phyloP scores from a whole-genome alignment of 2,888 invertebrate genomes.

The Pristionchus fissidentatus region DNA sequence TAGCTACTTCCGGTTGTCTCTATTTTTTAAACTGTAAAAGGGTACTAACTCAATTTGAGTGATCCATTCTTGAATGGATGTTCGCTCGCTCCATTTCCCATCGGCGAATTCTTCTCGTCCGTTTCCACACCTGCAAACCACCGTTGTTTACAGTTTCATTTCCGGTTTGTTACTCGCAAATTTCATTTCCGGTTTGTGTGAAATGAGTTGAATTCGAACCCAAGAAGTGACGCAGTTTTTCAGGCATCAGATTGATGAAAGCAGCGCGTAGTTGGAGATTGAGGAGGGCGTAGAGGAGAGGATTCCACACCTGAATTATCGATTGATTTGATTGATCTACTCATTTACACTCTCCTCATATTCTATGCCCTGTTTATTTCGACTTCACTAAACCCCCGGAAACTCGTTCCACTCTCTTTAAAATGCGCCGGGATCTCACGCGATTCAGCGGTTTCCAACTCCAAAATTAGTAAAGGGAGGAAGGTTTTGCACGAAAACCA shows the following conservation, averaged over 20 bases:
- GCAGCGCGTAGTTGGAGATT: slow-evolving; percentile 73
- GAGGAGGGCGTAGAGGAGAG: slow-evolving; percentile 71
- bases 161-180: background rate
- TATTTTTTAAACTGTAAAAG: too few relatives aligned
- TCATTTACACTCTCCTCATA: too few relatives aligned
- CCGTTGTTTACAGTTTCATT: background rate
- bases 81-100: slow-evolving; percentile 3
- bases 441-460: too few relatives aligned
- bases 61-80: slow-evolving; percentile 43
- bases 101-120: slow-evolving; percentile 35
- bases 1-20: too few relatives aligned
- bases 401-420: too few relatives aligned
- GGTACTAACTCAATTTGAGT: slow-evolving; percentile 38
- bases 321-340: too few relatives aligned
- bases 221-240: slow-evolving; percentile 54
- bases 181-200: background rate
- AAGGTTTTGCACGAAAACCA: too few relatives aligned
- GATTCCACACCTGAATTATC: slow-evolving; percentile 69
- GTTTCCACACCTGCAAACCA: slow-evolving; percentile 17
- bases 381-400: too few relatives aligned
- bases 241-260: slow-evolving; percentile 72
- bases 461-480: too few relatives aligned
- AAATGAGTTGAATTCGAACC: background rate
- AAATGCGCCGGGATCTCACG: too few relatives aligned
- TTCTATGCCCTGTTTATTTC: too few relatives aligned